These are phyloP conservation scores for Cairina moschata DNA, from an alignment of 2,113 vertebrate genomes.

Conservation along the genomic window DNA sequence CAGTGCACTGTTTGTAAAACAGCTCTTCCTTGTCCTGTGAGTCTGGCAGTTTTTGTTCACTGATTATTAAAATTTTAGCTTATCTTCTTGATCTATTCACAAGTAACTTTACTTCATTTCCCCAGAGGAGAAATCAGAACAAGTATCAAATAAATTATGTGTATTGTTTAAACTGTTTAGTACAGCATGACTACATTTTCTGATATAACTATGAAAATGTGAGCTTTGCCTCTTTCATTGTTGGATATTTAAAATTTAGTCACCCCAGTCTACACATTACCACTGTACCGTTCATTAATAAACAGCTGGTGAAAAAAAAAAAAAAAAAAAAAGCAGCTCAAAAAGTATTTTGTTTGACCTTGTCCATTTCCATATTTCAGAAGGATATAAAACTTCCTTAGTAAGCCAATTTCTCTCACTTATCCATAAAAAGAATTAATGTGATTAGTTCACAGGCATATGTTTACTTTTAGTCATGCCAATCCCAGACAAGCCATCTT, in stretches of 20 bases:
- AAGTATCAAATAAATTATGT: neutral
- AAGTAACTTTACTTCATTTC: neutral
- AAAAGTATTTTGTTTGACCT: neutral
- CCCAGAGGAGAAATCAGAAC: neutral
- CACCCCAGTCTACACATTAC: neutral
- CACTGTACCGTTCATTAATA: neutral
- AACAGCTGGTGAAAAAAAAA: neutral
- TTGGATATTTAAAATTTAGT: neutral
- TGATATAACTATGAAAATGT: neutral
- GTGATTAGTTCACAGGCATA: neutral
- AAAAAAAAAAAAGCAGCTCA: neutral
- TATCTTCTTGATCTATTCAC: neutral
- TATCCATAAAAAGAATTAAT: conserved; percentile 7
- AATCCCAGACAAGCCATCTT: neutral
- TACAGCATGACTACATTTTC: neutral
- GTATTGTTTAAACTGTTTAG: neutral
- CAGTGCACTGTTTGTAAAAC: neutral
- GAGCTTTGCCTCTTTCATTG: neutral
- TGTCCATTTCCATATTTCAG: neutral
- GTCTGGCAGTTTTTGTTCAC: neutral
- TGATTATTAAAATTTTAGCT: neutral
- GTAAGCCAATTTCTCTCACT: conserved; percentile 24
- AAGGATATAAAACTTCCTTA: conserved; percentile 1
- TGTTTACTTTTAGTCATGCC: neutral
- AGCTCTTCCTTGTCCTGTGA: neutral